A percentile compares a stretch with the other conserved stretches of the same genome.
These are phyloP conservation scores for Mungos mungo DNA, from an alignment of 2,113 vertebrate species.

Conservation along the genomic window DNA sequence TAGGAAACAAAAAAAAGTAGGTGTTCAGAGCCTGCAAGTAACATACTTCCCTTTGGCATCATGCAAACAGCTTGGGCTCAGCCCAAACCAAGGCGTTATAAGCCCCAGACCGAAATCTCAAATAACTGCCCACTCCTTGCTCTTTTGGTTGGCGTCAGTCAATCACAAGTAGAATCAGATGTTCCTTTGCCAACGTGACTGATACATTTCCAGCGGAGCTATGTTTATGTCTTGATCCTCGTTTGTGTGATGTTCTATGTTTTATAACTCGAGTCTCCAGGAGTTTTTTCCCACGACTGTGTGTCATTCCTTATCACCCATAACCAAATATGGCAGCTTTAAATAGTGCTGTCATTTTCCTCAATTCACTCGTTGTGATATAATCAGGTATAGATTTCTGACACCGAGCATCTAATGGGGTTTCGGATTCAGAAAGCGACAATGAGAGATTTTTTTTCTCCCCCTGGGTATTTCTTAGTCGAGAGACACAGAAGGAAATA, in stretches of 20 bases:
- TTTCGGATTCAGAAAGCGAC: conserved; percentile 72
- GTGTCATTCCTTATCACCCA: conserved; percentile 76
- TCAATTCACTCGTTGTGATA: conserved; percentile 87
- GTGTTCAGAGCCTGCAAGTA: neutral
- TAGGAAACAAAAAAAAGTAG: neutral
- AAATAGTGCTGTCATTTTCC: conserved; percentile 85
- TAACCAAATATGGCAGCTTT: conserved; percentile 85
- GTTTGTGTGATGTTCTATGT: conserved; percentile 74
- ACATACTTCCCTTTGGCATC: neutral
- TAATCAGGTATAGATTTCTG: conserved; percentile 90
- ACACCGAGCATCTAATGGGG: conserved; percentile 81
- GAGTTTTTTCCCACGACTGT: conserved; percentile 61
- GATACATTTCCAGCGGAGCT: conserved; percentile 56
- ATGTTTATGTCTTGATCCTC: conserved; percentile 61
- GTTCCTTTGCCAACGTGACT: conserved; percentile 70
- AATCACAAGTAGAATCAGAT: conserved; percentile 58
- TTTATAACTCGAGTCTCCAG: conserved; percentile 65
- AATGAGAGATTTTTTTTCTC: neutral
- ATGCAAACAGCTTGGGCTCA: neutral
- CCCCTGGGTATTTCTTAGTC: neutral
- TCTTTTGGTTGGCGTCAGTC: conserved; percentile 48
- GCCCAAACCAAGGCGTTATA: neutral
- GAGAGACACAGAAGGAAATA: conserved; percentile 4
- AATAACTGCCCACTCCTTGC: neutral
- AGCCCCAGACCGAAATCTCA: conserved; percentile 19